Conservation (phyloP, 2,888 invertebrate species). For the Gerosis bhagava region DNA sequence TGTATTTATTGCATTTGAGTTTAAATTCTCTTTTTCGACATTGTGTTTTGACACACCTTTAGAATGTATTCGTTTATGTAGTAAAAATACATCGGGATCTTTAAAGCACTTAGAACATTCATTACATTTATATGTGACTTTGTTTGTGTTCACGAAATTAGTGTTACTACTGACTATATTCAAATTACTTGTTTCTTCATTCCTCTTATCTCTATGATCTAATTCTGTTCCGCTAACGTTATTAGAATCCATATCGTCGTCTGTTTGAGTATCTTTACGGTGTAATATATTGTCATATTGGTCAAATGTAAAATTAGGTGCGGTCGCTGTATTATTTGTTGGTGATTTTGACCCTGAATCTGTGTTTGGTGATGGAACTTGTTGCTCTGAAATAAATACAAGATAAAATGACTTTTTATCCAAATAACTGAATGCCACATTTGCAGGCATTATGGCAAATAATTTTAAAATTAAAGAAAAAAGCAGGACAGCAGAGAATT, state of each 20-base stretch:
- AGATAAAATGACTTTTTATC: too few species aligned
- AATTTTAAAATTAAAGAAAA: too few species aligned
- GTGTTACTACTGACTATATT: conserved; percentile 15
- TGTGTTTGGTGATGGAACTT: conserved; percentile 10
- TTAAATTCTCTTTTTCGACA: conserved; percentile 53
- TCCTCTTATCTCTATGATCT: conserved; percentile 13
- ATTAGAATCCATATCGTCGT: conserved; percentile 2
- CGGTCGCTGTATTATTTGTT: neutral
- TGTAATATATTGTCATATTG: conserved; percentile 8
- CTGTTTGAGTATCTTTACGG: neutral
- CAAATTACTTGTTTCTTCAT: conserved; percentile 1
- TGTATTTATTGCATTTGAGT: conserved; percentile 37
- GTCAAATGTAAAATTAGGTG: conserved; percentile 1
- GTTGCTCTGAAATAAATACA: conserved; percentile 30
- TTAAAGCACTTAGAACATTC: conserved; percentile 72
- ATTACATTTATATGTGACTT: conserved; percentile 51
- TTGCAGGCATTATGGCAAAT: too few species aligned
- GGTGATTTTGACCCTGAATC: conserved; percentile 10
- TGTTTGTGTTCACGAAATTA: conserved; percentile 11
- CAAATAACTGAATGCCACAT: too few species aligned
- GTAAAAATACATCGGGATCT: conserved; percentile 65
- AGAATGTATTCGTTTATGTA: conserved; percentile 59
- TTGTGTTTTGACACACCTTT: conserved; percentile 22
- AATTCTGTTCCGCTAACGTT: conserved; percentile 9
- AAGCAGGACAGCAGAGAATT: too few species aligned